These are phyloP conservation scores for Lepidothrix coronata DNA, from an alignment of 2,113 vertebrate genomes.

Conservation along the genomic window DNA sequence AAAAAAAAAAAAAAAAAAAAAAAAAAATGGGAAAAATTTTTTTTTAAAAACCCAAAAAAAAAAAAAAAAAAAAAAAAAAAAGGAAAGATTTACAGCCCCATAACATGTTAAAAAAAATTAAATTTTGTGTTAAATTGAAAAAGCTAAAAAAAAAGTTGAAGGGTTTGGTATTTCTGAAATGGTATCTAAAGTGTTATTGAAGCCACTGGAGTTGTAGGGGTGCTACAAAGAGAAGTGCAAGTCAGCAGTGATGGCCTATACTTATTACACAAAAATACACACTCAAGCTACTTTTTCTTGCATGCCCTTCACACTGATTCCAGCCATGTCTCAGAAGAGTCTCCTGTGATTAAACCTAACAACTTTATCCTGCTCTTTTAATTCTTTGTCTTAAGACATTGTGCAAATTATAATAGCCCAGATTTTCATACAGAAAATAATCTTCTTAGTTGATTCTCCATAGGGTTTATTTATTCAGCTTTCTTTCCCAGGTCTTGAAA, in stretches of 20 bases:
- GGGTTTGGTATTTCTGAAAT: conserved; percentile 24
- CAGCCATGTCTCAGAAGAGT: neutral
- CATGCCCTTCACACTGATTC: neutral
- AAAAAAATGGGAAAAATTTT: no score
- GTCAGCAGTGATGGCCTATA: neutral
- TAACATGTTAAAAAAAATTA: neutral
- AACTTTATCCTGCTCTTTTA: neutral
- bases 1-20: neutral
- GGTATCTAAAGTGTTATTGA: neutral
- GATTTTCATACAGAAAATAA: conserved; percentile 30
- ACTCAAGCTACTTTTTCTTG: neutral
- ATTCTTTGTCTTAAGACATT: neutral
- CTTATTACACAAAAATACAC: neutral
- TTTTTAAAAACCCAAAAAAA: no score
- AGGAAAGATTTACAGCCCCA: neutral
- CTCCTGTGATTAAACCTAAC: neutral
- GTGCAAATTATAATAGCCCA: neutral
- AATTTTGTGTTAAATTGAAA: neutral
- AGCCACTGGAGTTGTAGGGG: neutral
- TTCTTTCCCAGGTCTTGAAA: neutral
- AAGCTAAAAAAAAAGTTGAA: conserved; percentile 23
- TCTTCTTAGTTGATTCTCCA: conserved; percentile 1
- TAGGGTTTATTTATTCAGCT: neutral
- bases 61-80: neutral
- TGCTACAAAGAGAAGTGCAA: neutral